Conservation (phyloP, 1,140 invertebrate species). For the Nasonia giraulti region DNA sequence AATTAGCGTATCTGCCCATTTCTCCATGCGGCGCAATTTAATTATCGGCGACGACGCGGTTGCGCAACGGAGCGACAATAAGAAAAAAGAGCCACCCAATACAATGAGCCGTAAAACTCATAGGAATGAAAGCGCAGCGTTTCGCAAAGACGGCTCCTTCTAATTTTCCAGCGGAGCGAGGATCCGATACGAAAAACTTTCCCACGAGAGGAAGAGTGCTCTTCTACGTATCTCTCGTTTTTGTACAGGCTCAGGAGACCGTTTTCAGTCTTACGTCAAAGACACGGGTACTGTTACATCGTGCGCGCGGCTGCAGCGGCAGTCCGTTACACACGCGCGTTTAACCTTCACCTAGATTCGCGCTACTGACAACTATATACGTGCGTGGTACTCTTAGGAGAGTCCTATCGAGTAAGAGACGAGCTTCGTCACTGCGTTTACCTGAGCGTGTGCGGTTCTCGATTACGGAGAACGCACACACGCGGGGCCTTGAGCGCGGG, state of each 20-base stretch:
- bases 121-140: neutral
- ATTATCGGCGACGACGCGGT: too few relatives aligned
- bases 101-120: too few relatives aligned
- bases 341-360: conserved; percentile 65
- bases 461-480: neutral
- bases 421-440: neutral
- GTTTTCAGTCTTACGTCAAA: conserved; percentile 15
- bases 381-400: neutral
- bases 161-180: neutral
- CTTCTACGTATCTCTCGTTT: neutral
- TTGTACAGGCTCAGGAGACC: neutral
- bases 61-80: neutral
- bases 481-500: neutral
- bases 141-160: neutral
- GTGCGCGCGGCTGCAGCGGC: neutral
- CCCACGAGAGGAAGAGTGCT: neutral
- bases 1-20: too few relatives aligned
- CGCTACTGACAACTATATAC: conserved; percentile 36
- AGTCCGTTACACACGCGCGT: conserved; percentile 53
- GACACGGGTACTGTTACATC: conserved; percentile 52
- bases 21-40: too few relatives aligned
- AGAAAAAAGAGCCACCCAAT: neutral
- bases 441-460: neutral
- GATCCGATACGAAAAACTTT: conserved; percentile 10
- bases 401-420: neutral